These are phyloP conservation scores for Octodon degus DNA, from an alignment of 2,113 vertebrate genomes.

Conservation along the genomic window DNA sequence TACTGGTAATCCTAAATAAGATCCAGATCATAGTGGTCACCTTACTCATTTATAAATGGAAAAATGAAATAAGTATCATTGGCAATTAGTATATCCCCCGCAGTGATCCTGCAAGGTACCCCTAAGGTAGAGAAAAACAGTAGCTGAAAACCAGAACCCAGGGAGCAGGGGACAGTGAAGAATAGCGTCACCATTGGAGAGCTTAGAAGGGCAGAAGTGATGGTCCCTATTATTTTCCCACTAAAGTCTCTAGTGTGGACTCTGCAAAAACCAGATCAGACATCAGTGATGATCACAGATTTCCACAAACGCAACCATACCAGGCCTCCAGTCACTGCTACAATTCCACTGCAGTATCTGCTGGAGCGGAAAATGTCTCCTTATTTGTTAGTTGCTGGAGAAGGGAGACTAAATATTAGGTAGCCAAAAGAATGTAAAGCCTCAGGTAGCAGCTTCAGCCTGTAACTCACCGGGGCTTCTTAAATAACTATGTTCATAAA, in stretches of 20 bases:
- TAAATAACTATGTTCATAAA: not conserved
- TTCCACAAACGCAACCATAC: not conserved
- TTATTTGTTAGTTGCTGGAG: not conserved
- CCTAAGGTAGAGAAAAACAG: not conserved
- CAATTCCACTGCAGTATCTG: not conserved
- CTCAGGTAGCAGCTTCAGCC: not conserved
- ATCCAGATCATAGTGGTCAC: not conserved
- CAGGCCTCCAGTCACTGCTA: rapidly evolving
- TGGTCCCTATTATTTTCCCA: not conserved
- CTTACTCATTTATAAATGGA: not conserved
- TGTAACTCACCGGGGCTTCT: not conserved
- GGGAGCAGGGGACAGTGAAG: not conserved
- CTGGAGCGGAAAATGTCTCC: not conserved
- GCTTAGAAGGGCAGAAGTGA: too few relatives aligned
- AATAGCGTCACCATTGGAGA: not conserved
- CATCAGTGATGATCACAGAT: not conserved
- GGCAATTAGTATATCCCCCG: not conserved
- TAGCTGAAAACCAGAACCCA: not conserved
- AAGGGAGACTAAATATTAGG: not conserved
- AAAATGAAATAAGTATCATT: not conserved
- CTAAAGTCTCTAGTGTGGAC: not conserved
- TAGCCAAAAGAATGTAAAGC: not conserved
- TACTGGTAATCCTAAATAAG: not conserved
- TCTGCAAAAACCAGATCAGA: not conserved
- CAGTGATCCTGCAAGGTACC: not conserved